Evolutionary conservation across 2,113 vertebrate genomes (phyloP).

Genomic region (Taurulus bubalis): DNA sequence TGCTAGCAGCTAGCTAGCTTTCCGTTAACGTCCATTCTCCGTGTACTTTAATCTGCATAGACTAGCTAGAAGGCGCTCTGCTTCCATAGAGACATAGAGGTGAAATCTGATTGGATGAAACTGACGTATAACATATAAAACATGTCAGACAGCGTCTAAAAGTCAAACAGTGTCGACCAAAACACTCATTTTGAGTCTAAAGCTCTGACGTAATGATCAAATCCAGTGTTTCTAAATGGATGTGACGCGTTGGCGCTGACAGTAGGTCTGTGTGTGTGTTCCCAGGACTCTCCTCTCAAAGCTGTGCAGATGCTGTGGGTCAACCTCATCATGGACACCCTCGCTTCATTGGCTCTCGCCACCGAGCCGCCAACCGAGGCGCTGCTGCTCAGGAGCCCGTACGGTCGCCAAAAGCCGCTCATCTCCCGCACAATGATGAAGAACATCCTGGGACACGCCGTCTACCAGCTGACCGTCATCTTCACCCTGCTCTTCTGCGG

Average conservation of each 20-base stretch:
- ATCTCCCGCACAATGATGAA: slow-evolving; percentile 99
- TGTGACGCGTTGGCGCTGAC: neutral
- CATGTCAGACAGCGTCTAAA: too few species aligned
- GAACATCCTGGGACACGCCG: slow-evolving; percentile 95
- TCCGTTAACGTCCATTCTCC: too few species aligned
- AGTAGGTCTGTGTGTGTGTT: slow-evolving; percentile 36
- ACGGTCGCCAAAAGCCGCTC: slow-evolving; percentile 96
- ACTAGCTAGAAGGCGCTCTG: too few species aligned
- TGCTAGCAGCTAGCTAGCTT: too few species aligned
- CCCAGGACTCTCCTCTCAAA: slow-evolving; percentile 97
- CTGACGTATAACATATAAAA: too few species aligned
- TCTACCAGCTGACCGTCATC: slow-evolving; percentile 94
- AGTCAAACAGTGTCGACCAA: too few species aligned
- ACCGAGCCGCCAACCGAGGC: slow-evolving; percentile 97
- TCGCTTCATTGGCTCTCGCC: slow-evolving; percentile 96
- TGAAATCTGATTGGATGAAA: too few species aligned
- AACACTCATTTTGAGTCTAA: too few species aligned
- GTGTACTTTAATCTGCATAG: too few species aligned
- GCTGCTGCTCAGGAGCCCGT: slow-evolving; percentile 93
- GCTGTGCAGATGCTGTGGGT: slow-evolving; percentile 99
- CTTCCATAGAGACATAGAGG: too few species aligned
- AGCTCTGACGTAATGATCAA: too few species aligned
- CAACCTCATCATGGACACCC: slow-evolving; percentile 99
- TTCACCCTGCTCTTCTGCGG: slow-evolving; percentile 96
- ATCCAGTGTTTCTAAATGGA: neutral